These are phyloP conservation scores for Vicugna pacos DNA, from an alignment of 2,113 vertebrate genomes.

Conservation along the genomic window DNA sequence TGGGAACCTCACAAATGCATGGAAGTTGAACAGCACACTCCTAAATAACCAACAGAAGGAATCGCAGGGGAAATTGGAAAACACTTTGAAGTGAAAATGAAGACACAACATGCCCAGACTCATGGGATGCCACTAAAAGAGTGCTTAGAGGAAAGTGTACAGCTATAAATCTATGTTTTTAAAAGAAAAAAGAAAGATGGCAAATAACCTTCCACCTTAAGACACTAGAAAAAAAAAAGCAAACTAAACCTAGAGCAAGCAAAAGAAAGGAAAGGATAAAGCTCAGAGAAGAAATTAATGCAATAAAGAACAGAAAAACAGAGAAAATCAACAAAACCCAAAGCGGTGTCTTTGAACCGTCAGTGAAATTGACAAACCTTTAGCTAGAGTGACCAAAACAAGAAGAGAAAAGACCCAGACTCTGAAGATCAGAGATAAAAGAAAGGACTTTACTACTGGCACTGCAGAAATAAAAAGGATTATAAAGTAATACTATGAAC, in stretches of 20 bases:
- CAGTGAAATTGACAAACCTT: neutral
- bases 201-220: neutral
- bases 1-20: neutral
- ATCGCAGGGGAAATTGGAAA: neutral
- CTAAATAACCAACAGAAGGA: neutral
- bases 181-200: neutral
- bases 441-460: neutral
- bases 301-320: neutral
- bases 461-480: neutral
- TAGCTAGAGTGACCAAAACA: neutral
- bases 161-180: neutral
- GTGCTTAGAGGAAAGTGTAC: neutral
- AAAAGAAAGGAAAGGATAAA: neutral
- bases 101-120: neutral
- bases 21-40: neutral
- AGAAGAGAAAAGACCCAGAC: neutral
- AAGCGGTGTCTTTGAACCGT: neutral
- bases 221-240: neutral
- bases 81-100: neutral
- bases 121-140: neutral
- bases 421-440: neutral
- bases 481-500: neutral
- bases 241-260: neutral
- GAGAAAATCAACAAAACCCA: neutral
- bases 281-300: neutral